Percentiles rank a stretch among this genome's conserved stretches.
These are phyloP conservation scores for Styela clava DNA, from an alignment of 23 tunicate genomes.

Conservation along the genomic window DNA sequence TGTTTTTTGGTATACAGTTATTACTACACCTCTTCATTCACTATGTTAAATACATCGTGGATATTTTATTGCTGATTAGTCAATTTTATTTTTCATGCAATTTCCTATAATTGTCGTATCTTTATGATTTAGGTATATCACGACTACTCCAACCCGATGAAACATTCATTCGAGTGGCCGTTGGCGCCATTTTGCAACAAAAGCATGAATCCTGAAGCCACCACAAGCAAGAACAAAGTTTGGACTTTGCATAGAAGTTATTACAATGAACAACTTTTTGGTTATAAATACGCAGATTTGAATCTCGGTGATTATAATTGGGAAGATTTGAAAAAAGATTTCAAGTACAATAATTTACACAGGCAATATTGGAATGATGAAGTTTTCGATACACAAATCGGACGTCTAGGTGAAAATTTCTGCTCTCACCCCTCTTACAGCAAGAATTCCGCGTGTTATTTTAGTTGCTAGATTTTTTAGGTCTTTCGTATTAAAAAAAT, in stretches of 20 bases:
- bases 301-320: constrained; percentile 29
- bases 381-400: constrained; percentile 2
- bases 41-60: no score
- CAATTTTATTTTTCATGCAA: no score
- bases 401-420: neutral
- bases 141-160: neutral
- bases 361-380: constrained; percentile 25
- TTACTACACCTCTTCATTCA: no score
- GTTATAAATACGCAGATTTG: constrained; percentile 53
- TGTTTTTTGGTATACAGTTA: no score
- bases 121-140: no score
- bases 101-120: no score
- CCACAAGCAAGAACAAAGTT: constrained; percentile 19
- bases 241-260: constrained; percentile 42
- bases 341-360: neutral
- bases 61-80: no score
- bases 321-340: constrained; percentile 30
- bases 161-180: constrained; percentile 45
- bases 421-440: neutral
- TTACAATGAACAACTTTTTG: constrained; percentile 48
- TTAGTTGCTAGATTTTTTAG: no score
- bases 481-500: no score
- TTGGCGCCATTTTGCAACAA: constrained; percentile 52
- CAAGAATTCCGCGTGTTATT: neutral
- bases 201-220: constrained; percentile 39